Evolutionary conservation across 2,888 invertebrate genomes (phyloP).

Genomic region (Apamea anceps): DNA sequence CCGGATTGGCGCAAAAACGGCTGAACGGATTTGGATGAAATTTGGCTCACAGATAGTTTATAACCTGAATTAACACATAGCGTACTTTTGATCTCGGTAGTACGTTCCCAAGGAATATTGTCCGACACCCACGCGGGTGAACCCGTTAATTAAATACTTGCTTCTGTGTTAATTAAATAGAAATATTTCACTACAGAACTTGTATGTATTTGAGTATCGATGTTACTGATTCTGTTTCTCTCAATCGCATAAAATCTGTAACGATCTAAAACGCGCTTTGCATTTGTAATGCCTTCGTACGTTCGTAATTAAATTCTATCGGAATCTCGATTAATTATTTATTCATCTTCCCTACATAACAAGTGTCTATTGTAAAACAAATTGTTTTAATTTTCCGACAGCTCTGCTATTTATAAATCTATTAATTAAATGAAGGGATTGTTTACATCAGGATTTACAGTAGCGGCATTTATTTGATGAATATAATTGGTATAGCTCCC

Average conservation of each 20-base stretch:
- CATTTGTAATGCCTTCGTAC: slow-evolving; percentile 58
- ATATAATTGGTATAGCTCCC: not conserved
- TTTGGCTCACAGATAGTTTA: not conserved
- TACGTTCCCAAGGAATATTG: not conserved
- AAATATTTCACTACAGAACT: not conserved
- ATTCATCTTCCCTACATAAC: slow-evolving; percentile 45
- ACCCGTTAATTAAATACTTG: not conserved
- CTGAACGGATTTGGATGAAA: not conserved
- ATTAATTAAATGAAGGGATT: slow-evolving; percentile 3
- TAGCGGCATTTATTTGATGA: not conserved
- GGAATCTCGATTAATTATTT: slow-evolving; percentile 49
- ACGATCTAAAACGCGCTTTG: slow-evolving; percentile 52
- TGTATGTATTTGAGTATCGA: slow-evolving; percentile 12
- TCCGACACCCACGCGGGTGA: not conserved
- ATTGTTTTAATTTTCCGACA: slow-evolving; percentile 24
- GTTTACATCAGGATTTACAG: not conserved
- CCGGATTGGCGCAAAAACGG: not conserved
- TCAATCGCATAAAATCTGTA: slow-evolving; percentile 54
- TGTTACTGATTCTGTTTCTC: slow-evolving; percentile 27
- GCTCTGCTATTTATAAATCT: slow-evolving; percentile 27
- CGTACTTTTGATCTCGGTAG: not conserved
- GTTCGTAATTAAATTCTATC: slow-evolving; percentile 60
- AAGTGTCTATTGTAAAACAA: slow-evolving; percentile 29
- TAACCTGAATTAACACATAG: not conserved
- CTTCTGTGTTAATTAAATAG: not conserved